Evolutionary conservation across 2,797 vertebrate species (phyloP).

Genomic region (Huso huso): DNA sequence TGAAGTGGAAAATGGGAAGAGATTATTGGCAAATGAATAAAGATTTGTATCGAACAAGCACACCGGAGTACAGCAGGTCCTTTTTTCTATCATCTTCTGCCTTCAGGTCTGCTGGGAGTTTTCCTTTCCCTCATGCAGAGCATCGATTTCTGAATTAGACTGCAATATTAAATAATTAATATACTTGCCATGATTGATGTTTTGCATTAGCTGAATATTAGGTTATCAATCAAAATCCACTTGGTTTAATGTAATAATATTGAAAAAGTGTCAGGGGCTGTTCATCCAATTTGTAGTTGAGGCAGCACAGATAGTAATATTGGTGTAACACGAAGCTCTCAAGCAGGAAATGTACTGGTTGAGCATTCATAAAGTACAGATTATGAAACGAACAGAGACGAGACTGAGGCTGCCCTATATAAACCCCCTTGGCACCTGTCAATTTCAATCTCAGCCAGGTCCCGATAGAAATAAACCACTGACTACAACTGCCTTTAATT

Average conservation of each 20-base stretch:
- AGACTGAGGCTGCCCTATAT: conserved; percentile 35
- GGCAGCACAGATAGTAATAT: conserved; percentile 80
- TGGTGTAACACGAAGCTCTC: conserved; percentile 71
- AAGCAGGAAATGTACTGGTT: conserved; percentile 56
- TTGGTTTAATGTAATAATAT: conserved; percentile 99
- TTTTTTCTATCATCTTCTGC: conserved; percentile 50
- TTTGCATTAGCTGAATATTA: conserved; percentile 99
- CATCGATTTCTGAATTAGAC: conserved; percentile 99
- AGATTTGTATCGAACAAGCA: conserved; percentile 73
- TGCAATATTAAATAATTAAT: conserved; percentile 99
- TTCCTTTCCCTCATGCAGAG: conserved; percentile 65
- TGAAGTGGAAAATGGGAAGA: conserved; percentile 71
- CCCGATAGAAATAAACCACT: conserved; percentile 19
- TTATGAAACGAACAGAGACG: conserved; percentile 33
- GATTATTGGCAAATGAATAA: conserved; percentile 88
- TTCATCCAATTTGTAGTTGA: conserved; percentile 97
- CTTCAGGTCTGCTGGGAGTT: conserved; percentile 71
- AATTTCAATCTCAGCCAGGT: conserved; percentile 30
- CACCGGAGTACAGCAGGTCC: conserved; percentile 55
- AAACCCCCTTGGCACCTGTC: conserved; percentile 37
- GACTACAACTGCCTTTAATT: conserved; percentile 17
- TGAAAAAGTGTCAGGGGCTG: conserved; percentile 97
- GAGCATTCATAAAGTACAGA: conserved; percentile 45
- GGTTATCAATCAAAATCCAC: conserved; percentile 99
- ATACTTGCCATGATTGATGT: conserved; percentile 99